Evolutionary conservation across 1,140 invertebrate species (phyloP), one percentile per base, ranked within the genome.

Genomic region (Microplitis mediator): DNA sequence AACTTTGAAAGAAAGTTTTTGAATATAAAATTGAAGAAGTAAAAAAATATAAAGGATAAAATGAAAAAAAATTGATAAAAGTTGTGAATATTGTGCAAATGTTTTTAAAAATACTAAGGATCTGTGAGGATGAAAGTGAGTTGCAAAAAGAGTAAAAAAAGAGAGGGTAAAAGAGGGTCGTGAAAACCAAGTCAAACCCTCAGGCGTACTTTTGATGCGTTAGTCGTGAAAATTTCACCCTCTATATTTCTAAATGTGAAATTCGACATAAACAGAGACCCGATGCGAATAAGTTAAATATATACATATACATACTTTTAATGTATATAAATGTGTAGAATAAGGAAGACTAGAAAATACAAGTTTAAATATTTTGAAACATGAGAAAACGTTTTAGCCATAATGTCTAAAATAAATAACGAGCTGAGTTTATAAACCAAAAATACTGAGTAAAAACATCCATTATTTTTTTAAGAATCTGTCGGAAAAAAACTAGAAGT

Each of bases 361-460:
- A 50, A 67, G 65, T 68, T 68, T 68, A 52, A 68, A 68, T 68
- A 68, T 68, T 68, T 35, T 68, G 52, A 68, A 68, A 68, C 66
- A 68, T 35, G 66, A 68, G 54, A 68, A 68, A 34, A 68, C 66
- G 34, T 68, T 68, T 68, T 58, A 68, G 66, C 16, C 13, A 6
- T 68, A 68, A 58, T 68, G 31, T 16, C n/a, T 35, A 68, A 68
- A 68, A 14, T 58, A 56, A 68, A 66, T 23, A 58, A 5, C 16
- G 14, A 50, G 3, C 14, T 14, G 63, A 65, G 16, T 65, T 65
- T 65, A 39, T 39, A 9, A n/a, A 35, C 16, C 9, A 3, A 23
- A 58, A 58, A 23, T 16, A 23, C 14, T n/a, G 14, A 50, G 50
- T 65, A 51, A 65, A 45, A 65, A 65, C 63, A 65, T 45, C 23